These are phyloP conservation scores for Oligia strigilis DNA, from an alignment of 2,888 invertebrate species.

Conservation along the genomic window DNA sequence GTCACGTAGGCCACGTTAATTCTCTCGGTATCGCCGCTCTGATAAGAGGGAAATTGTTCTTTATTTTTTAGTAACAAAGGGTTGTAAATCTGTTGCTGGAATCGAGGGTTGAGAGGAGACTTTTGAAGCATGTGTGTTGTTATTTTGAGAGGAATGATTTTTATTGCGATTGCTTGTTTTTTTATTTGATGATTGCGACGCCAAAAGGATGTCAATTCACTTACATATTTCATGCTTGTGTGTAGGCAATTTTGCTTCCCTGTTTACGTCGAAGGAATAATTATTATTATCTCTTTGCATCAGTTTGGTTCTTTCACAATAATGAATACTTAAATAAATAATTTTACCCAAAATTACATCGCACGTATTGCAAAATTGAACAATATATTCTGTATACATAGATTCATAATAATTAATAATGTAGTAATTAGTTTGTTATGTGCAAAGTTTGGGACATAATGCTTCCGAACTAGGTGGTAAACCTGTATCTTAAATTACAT, in stretches of 20 bases:
- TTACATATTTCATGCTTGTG: not conserved
- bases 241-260: not conserved
- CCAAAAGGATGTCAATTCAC: conserved; percentile 9
- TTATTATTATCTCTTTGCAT: not conserved
- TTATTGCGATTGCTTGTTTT: conserved; percentile 37
- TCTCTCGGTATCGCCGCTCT: conserved; percentile 67
- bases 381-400: too few relatives aligned
- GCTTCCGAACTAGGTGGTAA: not conserved
- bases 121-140: conserved; percentile 44
- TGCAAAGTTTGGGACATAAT: not conserved
- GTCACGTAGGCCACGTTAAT: conserved; percentile 67
- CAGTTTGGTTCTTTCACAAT: not conserved
- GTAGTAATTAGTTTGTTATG: not conserved
- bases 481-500: not conserved
- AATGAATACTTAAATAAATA: not conserved
- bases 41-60: conserved; percentile 78
- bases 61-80: conserved; percentile 69
- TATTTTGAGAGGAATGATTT: conserved; percentile 42
- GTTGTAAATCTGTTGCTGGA: conserved; percentile 51
- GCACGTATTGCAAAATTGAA: not conserved
- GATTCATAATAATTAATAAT: too few relatives aligned
- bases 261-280: not conserved
- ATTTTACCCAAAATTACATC: not conserved
- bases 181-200: conserved; percentile 25
- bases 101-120: conserved; percentile 27